These are phyloP conservation scores for Shargacucullia verbasci DNA, from an alignment of 2,888 invertebrate species.

Conservation along the genomic window DNA sequence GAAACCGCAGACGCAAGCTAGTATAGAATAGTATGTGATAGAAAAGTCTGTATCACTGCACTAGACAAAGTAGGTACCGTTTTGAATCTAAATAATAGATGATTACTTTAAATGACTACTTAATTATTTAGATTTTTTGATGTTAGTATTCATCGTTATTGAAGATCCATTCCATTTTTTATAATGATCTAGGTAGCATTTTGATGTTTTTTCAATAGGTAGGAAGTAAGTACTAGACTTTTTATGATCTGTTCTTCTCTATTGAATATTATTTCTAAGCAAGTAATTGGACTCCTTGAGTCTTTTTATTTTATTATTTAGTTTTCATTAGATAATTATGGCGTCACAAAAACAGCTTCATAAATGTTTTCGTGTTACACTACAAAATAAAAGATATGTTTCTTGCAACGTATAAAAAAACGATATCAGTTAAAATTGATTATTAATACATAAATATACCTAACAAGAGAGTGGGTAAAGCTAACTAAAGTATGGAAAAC, in stretches of 20 bases:
- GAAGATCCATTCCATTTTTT: slow-evolving; percentile 18
- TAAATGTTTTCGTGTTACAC: too few species aligned
- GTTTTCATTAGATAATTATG: slow-evolving; percentile 3
- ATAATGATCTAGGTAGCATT: slow-evolving; percentile 2
- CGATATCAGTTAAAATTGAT: too few species aligned
- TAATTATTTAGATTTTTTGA: slow-evolving; percentile 5
- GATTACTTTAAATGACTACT: slow-evolving; percentile 2
- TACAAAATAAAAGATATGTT: too few species aligned
- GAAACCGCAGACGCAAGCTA: too few species aligned
- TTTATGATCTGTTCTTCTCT: neutral
- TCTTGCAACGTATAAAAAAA: too few species aligned
- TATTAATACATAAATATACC: too few species aligned
- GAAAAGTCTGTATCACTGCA: neutral
- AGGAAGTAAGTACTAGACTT: slow-evolving; percentile 9
- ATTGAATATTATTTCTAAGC: neutral
- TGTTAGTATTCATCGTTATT: slow-evolving; percentile 11
- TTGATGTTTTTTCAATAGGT: slow-evolving; percentile 3
- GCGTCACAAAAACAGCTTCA: slow-evolving; percentile 2
- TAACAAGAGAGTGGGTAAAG: too few species aligned
- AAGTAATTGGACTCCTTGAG: slow-evolving; percentile 17
- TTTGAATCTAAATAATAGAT: neutral
- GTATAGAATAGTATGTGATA: too few species aligned
- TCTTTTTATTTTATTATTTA: slow-evolving; percentile 6
- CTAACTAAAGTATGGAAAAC: too few species aligned
- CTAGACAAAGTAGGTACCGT: neutral